Evolutionary conservation across 1,140 invertebrate species (phyloP), one percentile per base, ranked within the genome.

Genomic region (Apocrypta bakeri): DNA sequence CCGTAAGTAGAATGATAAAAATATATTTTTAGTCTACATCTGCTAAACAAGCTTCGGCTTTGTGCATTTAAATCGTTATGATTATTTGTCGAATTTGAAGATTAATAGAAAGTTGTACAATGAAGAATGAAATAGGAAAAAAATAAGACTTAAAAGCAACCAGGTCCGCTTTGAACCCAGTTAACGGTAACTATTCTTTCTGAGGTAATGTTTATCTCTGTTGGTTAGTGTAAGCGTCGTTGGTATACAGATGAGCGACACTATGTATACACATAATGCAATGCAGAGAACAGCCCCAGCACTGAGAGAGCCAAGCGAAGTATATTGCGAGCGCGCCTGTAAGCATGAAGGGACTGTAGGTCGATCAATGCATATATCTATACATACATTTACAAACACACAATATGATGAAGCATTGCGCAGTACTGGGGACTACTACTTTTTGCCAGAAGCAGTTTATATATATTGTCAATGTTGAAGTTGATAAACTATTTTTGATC

Each of bases 341-440:
- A 88, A 90, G 90, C 90, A 91, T 91, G 90, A 87, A 86, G 86
- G 61, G 61, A 83, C 86, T 89, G 89, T 88, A 90, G 89, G 87
- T 89, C 86, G 76, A 87, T 87, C 72, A 48, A 73, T 84, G 73
- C 73, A 87, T 17, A 33, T 29, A 11, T 31, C 37, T 73, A 76
- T 31, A 71, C 40, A 56, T 3, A 74, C 9, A 61, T 31, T 66
- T 2, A 66, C 40, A 61, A 1, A 61, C 48, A 61, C 75, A 77
- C 42, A 68, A 56, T 24, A 76, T 27, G 83, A 86, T 85, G 86
- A 88, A 85, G 86, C 86, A 88, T 87, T 87, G 86, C 88, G 85
- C 86, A 89, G 84, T 89, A 89, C 82, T 84, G 88, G 85, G 86
- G 84, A 86, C 85, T 84, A 21, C 77, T 79, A 29, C 21, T 76